phyloP scores from a whole-genome alignment of 2,888 invertebrate species.

The Amiota minor region DNA sequence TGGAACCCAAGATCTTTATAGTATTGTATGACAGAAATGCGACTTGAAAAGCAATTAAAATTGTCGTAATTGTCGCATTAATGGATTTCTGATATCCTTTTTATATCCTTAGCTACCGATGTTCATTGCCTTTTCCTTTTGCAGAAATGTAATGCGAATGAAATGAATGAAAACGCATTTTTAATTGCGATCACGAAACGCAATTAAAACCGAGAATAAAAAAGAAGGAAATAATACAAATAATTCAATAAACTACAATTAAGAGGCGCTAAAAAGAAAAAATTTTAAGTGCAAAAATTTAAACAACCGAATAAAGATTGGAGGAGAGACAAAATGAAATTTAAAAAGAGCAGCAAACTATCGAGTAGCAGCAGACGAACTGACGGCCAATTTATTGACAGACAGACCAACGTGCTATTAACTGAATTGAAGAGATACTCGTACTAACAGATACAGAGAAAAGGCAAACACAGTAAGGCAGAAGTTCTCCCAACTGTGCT shows the following conservation, averaged over 20 bases:
- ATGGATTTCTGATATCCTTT: slow-evolving; percentile 67
- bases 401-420: not conserved
- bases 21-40: slow-evolving; percentile 45
- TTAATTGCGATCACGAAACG: slow-evolving; percentile 54
- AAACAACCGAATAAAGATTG: slow-evolving; percentile 33
- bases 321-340: slow-evolving; percentile 15
- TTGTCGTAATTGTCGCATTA: slow-evolving; percentile 66
- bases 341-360: not conserved
- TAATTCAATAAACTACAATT: slow-evolving; percentile 61
- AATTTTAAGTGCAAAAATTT: slow-evolving; percentile 50
- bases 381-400: not conserved
- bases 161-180: slow-evolving; percentile 38
- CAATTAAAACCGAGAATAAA: slow-evolving; percentile 40
- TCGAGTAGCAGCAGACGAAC: not conserved
- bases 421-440: no score
- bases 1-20: not conserved
- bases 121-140: not conserved
- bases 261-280: slow-evolving; percentile 44
- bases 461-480: not conserved
- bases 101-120: slow-evolving; percentile 21
- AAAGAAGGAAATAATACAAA: slow-evolving; percentile 35
- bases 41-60: slow-evolving; percentile 65
- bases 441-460: not conserved
- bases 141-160: slow-evolving; percentile 27
- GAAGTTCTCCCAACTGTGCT: not conserved